A percentile compares a stretch with the other conserved stretches of the same genome.
Conservation (phyloP, 2,797 vertebrate genomes). For the Darevskia mixta region DNA sequence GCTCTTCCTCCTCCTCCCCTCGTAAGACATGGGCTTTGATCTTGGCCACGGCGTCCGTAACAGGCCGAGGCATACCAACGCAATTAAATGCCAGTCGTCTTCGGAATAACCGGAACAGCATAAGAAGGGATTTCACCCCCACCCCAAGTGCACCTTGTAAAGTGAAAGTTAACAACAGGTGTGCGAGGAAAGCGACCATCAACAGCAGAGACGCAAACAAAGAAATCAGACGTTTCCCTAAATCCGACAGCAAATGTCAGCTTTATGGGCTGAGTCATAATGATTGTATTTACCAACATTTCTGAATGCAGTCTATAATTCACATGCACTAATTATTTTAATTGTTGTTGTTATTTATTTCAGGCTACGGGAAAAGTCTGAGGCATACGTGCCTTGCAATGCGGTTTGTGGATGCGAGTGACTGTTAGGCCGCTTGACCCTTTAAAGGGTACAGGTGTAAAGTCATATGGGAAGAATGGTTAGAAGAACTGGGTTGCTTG, state of each 20-base stretch:
- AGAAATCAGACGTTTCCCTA: conserved; percentile 57
- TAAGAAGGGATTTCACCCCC: neutral
- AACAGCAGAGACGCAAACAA: conserved; percentile 65
- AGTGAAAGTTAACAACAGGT: conserved; percentile 30
- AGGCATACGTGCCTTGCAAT: conserved; percentile 45
- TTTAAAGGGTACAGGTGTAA: conserved; percentile 34
- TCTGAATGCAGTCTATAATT: conserved; percentile 79
- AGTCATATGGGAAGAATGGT: too few relatives aligned
- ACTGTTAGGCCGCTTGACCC: conserved; percentile 61
- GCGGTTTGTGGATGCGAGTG: conserved; percentile 56
- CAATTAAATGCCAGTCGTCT: neutral
- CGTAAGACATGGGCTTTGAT: too few relatives aligned
- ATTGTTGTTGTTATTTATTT: conserved; percentile 70
- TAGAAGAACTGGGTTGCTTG: too few relatives aligned
- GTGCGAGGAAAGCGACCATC: conserved; percentile 13
- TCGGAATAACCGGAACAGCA: neutral
- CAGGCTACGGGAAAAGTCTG: conserved; percentile 52
- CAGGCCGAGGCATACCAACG: too few relatives aligned
- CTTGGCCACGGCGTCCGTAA: too few relatives aligned
- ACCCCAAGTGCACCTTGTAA: neutral
- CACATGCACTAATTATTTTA: conserved; percentile 72
- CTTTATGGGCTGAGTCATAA: conserved; percentile 76
- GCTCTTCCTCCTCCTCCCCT: too few relatives aligned
- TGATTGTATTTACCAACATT: conserved; percentile 81
- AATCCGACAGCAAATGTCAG: conserved; percentile 58